Percentiles rank a stretch among this genome's conserved stretches.
Conservation (phyloP, 2,888 invertebrate genomes). For the Drepana falcataria region DNA sequence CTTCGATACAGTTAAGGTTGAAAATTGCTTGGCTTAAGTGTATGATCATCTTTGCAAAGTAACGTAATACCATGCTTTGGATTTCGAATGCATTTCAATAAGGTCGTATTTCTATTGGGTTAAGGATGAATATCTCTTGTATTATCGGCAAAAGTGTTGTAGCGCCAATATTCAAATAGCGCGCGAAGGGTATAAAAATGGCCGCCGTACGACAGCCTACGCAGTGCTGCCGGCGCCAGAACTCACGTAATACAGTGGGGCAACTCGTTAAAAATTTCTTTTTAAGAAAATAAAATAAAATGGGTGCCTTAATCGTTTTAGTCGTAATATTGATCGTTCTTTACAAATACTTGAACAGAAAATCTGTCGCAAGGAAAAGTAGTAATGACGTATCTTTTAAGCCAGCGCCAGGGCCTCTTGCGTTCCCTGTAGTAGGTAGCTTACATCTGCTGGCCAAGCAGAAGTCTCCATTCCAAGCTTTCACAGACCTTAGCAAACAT, state of each 20-base stretch:
- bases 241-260: slow-evolving; percentile 46
- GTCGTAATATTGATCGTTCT: slow-evolving; percentile 39
- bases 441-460: slow-evolving; percentile 82
- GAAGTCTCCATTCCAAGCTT: slow-evolving; percentile 84
- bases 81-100: too few species aligned
- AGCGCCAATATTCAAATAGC: slow-evolving; percentile 32
- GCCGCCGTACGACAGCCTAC: slow-evolving; percentile 5
- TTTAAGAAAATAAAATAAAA: slow-evolving; percentile 51
- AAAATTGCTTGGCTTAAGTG: neutral
- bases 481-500: slow-evolving; percentile 81
- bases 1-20: neutral
- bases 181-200: slow-evolving; percentile 33
- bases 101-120: neutral
- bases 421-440: slow-evolving; percentile 84
- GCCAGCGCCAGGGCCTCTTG: slow-evolving; percentile 82
- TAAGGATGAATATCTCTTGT: neutral
- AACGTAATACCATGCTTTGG: too few species aligned
- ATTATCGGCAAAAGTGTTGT: neutral
- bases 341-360: slow-evolving; percentile 43
- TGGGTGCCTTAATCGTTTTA: slow-evolving; percentile 60
- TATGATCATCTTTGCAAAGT: too few species aligned
- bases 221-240: slow-evolving; percentile 45
- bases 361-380: slow-evolving; percentile 5
- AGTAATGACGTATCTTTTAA: slow-evolving; percentile 28
- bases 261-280: slow-evolving; percentile 55